phyloP scores from a whole-genome alignment of 2,888 invertebrate species.

The Conomelus anceps region DNA sequence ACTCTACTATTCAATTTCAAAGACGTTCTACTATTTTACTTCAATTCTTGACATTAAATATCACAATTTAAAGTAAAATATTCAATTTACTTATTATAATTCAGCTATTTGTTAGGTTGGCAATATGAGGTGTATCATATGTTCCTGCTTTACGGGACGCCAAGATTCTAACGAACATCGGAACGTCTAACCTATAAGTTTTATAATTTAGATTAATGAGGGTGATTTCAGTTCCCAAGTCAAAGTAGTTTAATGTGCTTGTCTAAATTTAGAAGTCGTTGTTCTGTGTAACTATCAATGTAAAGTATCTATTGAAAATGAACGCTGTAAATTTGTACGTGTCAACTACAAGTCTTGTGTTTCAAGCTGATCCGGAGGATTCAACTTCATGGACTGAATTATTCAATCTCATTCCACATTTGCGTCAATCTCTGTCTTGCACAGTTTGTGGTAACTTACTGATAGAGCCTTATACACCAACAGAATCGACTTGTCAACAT shows the following conservation, averaged over 20 bases:
- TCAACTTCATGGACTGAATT: slow-evolving; percentile 42
- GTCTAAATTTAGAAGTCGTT: not conserved
- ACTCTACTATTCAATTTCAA: too few relatives aligned
- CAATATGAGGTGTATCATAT: not conserved
- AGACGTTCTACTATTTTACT: too few relatives aligned
- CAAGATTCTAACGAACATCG: too few relatives aligned
- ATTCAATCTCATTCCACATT: slow-evolving; percentile 57
- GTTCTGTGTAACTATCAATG: not conserved
- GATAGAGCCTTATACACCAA: slow-evolving; percentile 73
- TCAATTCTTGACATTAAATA: too few relatives aligned
- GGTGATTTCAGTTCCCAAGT: too few relatives aligned
- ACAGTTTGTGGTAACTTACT: slow-evolving; percentile 80
- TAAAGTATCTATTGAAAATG: slow-evolving; percentile 46
- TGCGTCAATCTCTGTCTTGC: slow-evolving; percentile 81
- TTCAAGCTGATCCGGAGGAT: slow-evolving; percentile 64
- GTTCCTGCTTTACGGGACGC: not conserved
- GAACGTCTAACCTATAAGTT: not conserved
- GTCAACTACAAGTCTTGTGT: slow-evolving; percentile 70
- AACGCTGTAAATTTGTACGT: slow-evolving; percentile 76
- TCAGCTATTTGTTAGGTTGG: not conserved
- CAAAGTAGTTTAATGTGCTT: not conserved
- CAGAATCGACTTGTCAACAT: slow-evolving; percentile 74
- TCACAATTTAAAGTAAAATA: too few relatives aligned
- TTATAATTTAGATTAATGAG: too few relatives aligned
- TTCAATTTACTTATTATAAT: too few relatives aligned